Evolutionary conservation across 2,888 invertebrate species (phyloP), one percentile per base, ranked within the genome.

Genomic region (Lissonota sp.): DNA sequence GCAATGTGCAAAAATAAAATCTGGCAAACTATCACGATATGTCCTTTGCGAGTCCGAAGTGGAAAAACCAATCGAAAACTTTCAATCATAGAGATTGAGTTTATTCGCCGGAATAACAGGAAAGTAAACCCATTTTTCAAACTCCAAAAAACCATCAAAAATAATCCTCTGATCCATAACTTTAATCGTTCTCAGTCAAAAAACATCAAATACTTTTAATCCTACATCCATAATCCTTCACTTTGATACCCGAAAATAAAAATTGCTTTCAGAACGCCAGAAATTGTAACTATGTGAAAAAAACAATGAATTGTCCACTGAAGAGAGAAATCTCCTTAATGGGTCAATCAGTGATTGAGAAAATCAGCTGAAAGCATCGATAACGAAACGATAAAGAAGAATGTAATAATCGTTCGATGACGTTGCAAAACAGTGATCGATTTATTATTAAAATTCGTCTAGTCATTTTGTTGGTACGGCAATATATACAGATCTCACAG

Each of bases 361-460:
- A 26, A 26, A 26, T 2, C 26, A 26, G 26, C 26, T 26, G 26
- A 3, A 26, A 26, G 26, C 26, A 26, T 26, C 26, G 3, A 26
- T 26, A 26, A 26, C 26, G 26, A 2, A 26, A 26, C 26, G 26
- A 51, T 6, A 51, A n/a, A 2, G n/a, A 5, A 51, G 51, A 5
- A 14, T 51, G 51, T 12, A 12, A 51, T 26, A 26, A 26, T 26
- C 26, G 26, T 26, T 26, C 26, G 26, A 26, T 26, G 26, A 26
- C 26, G 26, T n/a, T 12, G 49, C 10, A 42, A 16, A 26, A 16
- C n/a, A 26, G n/a, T 51, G 40, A 69, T 44, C 55, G 55, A 55
- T 63, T n/a, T 8, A 63, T n/a, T 44, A 16, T n/a, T 16, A 12
- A 74, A 74, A 74, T 26, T 55, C 12, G 64, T 37, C 57, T 10